Percentiles rank a stretch among this genome's conserved stretches.
Conservation (phyloP, 2,797 vertebrate genomes). For the Cercopithecus petaurista region DNA sequence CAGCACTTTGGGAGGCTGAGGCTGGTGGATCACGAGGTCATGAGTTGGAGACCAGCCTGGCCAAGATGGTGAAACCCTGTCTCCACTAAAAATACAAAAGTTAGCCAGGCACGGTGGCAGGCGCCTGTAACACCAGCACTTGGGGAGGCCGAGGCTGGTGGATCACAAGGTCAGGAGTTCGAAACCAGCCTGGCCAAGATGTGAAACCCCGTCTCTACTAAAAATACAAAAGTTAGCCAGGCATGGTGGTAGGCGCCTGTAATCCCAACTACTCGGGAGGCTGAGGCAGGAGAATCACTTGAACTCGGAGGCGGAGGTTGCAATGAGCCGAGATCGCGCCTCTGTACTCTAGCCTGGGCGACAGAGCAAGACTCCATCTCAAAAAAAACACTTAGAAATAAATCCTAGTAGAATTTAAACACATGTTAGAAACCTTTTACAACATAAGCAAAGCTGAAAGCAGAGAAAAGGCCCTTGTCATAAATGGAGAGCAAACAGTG, state of each 20-base stretch:
- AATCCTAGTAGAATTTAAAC: background rate
- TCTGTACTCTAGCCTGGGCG: background rate
- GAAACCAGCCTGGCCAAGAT: too few species aligned
- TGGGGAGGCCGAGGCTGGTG: too few species aligned
- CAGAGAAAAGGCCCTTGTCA: background rate
- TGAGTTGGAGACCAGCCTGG: too few species aligned
- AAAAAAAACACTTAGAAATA: background rate
- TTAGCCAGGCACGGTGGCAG: rapidly evolving
- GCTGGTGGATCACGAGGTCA: too few species aligned
- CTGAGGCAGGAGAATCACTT: background rate
- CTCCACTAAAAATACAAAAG: too few species aligned
- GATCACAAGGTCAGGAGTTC: too few species aligned
- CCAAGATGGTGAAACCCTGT: too few species aligned
- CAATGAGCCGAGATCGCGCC: background rate
- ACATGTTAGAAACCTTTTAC: background rate
- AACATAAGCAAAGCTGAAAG: background rate
- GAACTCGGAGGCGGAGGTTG: background rate
- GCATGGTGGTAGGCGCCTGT: background rate
- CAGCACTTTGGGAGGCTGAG: too few species aligned
- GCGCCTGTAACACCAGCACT: too few species aligned
- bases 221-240: too few species aligned
- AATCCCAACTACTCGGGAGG: background rate
- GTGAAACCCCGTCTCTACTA: too few species aligned
- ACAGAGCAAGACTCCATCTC: background rate
- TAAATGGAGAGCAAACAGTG: background rate